Percentiles rank a stretch among this genome's conserved stretches.
phyloP scores from a whole-genome alignment of 2,797 vertebrate genomes.

The Chelidonichthys spinosus region DNA sequence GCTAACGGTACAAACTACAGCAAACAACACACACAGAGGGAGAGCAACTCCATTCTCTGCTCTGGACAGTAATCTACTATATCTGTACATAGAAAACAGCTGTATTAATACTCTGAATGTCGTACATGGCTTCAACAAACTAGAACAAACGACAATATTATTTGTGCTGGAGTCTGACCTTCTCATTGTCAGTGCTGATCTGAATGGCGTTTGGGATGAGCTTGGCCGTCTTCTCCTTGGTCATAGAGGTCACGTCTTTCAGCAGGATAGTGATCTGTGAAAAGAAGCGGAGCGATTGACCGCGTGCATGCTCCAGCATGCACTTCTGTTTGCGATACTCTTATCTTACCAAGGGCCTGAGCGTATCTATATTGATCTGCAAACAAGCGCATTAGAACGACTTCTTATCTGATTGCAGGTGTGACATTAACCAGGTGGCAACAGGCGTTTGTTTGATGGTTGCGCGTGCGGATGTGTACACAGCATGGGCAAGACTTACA shows the following conservation, averaged over 20 bases:
- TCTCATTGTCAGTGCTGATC: constrained; percentile 92
- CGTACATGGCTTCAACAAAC: too few species aligned
- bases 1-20: too few species aligned
- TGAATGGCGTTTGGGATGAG: constrained; percentile 95
- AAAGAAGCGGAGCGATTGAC: constrained; percentile 1
- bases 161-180: constrained; percentile 73
- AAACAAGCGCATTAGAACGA: constrained; percentile 44
- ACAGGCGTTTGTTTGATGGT: constrained; percentile 4
- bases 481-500: constrained; percentile 71
- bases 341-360: constrained; percentile 30
- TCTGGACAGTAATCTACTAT: too few species aligned
- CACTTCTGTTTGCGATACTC: not conserved
- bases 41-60: too few species aligned
- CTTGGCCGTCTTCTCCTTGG: constrained; percentile 95
- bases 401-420: constrained; percentile 47
- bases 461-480: constrained; percentile 15
- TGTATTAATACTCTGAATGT: too few species aligned
- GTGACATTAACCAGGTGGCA: constrained; percentile 39
- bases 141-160: not conserved
- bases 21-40: too few species aligned
- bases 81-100: too few species aligned
- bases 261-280: constrained; percentile 91
- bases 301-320: not conserved
- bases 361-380: constrained; percentile 42
- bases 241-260: constrained; percentile 91